Evolutionary conservation across 2,113 vertebrate genomes (phyloP), one percentile per base, ranked within the genome.

Genomic region (Okapia johnstoni): DNA sequence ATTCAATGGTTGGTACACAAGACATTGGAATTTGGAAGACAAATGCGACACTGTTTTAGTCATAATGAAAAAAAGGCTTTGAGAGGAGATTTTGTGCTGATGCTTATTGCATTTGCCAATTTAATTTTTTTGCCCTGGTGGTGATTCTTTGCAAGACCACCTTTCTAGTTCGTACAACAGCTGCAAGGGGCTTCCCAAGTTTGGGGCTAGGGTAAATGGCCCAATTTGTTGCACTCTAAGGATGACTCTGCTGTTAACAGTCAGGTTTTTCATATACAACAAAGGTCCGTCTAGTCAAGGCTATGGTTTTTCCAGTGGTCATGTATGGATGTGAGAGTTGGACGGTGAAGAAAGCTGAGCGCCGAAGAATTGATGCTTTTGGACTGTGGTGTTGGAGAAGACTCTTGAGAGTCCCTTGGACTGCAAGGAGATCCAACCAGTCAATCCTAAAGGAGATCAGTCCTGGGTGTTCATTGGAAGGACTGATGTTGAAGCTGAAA

Each of bases 91-190:
- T 57, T 17, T 85, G 52, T 93, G 36, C 30, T 77, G 33, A 70
- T 94, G 63, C n/a, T 43, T 25, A 90, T 92, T 89, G 26, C 50
- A 46, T 94, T 96, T 95, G 66, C 58, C 58, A 61, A 7, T 85
- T 96, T 63, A 93, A 66, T 88, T 66, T 93, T 77, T 97, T 94
- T 96, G 76, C 50, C 76, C 26, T 93, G 63, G 25, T 87, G 30
- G 50, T 90, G 17, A 86, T 87, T 93, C 36, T 94, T 87, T 92
- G 61, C 15, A 76, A 92, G 46, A 88, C 88, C 55, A 63, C 81
- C 70, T 96, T 96, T 94, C 43, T 95, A 77, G 50, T 93, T 93
- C 93, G 57, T 88, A 16, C 58, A 93, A 70, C 17, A 90, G 85
- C 33, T 90, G 46, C 48, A 85, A 60, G 9, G 83, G 52, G 25